A percentile compares a stretch with the other conserved stretches of the same genome.
Evolutionary conservation across 1,140 invertebrate genomes (phyloP).

Genomic region (Laupala kohalensis): DNA sequence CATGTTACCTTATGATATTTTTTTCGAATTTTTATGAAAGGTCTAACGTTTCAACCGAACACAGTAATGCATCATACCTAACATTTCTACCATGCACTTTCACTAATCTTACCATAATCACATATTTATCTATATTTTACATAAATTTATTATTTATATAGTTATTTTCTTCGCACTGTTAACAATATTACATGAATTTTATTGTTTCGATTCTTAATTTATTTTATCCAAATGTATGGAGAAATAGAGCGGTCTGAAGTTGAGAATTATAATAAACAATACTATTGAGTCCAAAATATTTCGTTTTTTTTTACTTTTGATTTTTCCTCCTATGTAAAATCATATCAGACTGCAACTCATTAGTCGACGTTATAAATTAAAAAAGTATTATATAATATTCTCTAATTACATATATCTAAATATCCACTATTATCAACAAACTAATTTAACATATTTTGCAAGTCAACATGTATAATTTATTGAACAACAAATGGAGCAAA

Average conservation of each 20-base stretch:
- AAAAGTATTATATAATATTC: background rate
- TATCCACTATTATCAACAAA: background rate
- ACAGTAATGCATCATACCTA: background rate
- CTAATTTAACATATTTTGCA: background rate
- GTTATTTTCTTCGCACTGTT: background rate
- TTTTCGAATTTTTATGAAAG: background rate
- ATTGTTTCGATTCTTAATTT: background rate
- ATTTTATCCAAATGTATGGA: background rate
- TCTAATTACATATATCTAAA: background rate
- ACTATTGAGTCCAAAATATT: background rate
- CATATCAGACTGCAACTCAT: background rate
- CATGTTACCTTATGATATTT: background rate
- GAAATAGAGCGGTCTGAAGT: background rate
- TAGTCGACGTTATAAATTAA: background rate
- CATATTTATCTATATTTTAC: background rate
- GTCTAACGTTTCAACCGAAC: background rate
- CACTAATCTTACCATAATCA: background rate
- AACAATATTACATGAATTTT: background rate
- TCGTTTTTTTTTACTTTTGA: background rate
- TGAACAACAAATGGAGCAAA: background rate
- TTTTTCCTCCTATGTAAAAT: too few species aligned
- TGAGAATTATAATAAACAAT: background rate
- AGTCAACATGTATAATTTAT: background rate
- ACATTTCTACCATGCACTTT: background rate
- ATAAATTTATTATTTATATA: background rate